Conservation (phyloP, 2,113 vertebrate genomes). For the Heloderma charlesbogerti region DNA sequence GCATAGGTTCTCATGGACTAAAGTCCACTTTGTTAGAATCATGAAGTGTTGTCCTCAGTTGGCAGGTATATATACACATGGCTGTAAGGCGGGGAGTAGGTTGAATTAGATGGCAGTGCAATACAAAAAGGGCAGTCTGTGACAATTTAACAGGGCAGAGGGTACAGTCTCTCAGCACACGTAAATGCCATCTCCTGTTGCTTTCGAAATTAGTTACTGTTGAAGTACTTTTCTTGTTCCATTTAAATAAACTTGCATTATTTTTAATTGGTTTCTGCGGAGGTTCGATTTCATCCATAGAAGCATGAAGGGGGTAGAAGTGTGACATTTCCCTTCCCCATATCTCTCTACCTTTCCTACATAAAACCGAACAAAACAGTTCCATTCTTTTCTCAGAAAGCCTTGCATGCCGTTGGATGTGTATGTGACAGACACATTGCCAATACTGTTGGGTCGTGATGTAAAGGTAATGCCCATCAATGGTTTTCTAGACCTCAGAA, state of each 20-base stretch:
- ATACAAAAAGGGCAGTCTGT: background rate
- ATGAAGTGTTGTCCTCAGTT: background rate
- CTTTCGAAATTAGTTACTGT: background rate
- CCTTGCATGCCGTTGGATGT: conserved; percentile 39
- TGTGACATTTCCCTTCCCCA: conserved; percentile 52
- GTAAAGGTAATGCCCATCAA: conserved; percentile 61
- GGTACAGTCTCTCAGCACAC: background rate
- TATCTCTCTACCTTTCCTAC: conserved; percentile 44
- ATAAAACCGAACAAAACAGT: conserved; percentile 50
- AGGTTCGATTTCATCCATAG: conserved; percentile 36
- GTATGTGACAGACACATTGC: conserved; percentile 66
- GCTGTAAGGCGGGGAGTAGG: background rate
- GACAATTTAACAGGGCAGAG: background rate
- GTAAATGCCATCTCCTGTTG: background rate
- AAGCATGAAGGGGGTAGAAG: conserved; percentile 21
- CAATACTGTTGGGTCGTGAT: conserved; percentile 53
- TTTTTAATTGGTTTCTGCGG: conserved; percentile 47
- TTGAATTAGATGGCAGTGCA: too few relatives aligned
- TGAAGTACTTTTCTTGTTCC: conserved; percentile 2
- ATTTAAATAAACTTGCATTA: conserved; percentile 41
- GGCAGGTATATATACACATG: too few relatives aligned
- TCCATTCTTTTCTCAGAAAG: conserved; percentile 50
- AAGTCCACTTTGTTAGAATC: background rate
- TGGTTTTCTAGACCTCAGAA: background rate
- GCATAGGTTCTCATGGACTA: background rate